Base-by-base conservation (phyloP, 2,113 vertebrate species). In the Romanogobio albipinnatus region DNA sequence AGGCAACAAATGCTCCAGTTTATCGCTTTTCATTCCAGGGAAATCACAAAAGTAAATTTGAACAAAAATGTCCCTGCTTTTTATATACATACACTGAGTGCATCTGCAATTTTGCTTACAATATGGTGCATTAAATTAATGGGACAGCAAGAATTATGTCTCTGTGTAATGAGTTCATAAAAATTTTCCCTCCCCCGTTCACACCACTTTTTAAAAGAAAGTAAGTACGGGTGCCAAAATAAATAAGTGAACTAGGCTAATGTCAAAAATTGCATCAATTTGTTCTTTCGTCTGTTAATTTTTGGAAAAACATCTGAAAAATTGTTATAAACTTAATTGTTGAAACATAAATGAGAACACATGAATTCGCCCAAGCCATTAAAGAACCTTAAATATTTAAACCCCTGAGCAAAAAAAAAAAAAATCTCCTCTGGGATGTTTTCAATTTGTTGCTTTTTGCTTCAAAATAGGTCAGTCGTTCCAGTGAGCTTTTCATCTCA, bases 401-500 rank as follows among this genome's bases (percentile, higher is more conserved):
- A 36, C 66, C 66, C 8, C 17, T 39, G 9, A 70, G 73, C 45
- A 51, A 29, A 17, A 26, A 51, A 51, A 49, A 51, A 51, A 51
- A 4, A 29, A 5, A 10, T 17, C 49, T 76, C 5, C 24, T 33
- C 68, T 43, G 19, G 68, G 24, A 26, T 29, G 74, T 76, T 76
- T 53, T 53, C 24, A 1, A 76, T 53, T 59, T 77, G 51, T 59
- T 59, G 70, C 39, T n/a, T 22, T 78, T 39, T 59, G 53, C 33
- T 22, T 76, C 47, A 39, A 77, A 77, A 77, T 58, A 77, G 75
- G 29, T 77, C 75, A 39, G 17, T 58, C 29, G n/a, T 58, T 62
- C 11, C 76, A 79, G 36, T 79, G 76, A 62, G 22, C 76, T 62
- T 49, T 68, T 79, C 26, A 45, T 66, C 49, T 53, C 17, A 66